A percentile compares a stretch with the other conserved stretches of the same genome.
Conservation (phyloP, 2,113 vertebrate species). For the Hepsetus odoe region DNA sequence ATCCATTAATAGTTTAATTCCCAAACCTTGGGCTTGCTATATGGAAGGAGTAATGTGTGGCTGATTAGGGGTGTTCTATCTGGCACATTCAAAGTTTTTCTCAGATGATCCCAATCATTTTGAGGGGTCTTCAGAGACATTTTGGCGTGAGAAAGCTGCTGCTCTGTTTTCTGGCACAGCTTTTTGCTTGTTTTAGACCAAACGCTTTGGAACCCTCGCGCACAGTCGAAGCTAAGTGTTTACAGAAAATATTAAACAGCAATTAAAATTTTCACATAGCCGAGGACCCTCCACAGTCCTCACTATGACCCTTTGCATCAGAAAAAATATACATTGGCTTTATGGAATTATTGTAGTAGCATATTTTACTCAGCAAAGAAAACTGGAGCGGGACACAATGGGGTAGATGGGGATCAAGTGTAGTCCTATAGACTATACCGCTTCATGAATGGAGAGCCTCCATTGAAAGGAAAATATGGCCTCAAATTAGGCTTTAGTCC, state of each 20-base stretch:
- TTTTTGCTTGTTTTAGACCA: constrained; percentile 37
- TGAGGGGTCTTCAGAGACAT: constrained; percentile 56
- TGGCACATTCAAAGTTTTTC: neutral
- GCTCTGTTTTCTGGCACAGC: constrained; percentile 65
- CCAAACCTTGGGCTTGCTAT: no score
- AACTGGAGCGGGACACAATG: no score
- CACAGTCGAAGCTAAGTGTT: neutral
- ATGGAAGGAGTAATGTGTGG: neutral
- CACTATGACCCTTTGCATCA: constrained; percentile 28
- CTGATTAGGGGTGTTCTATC: neutral
- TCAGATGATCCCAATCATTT: constrained; percentile 43
- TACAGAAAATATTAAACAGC: constrained; percentile 49
- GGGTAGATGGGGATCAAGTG: no score
- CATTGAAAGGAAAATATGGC: no score
- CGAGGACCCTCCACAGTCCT: constrained; percentile 20
- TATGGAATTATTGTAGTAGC: no score
- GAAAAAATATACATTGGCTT: neutral
- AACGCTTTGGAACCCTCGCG: constrained; percentile 27
- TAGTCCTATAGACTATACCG: no score
- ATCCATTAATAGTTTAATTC: neutral
- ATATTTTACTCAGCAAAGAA: neutral
- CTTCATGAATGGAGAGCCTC: no score
- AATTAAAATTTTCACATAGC: constrained; percentile 37
- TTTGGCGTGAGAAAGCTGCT: constrained; percentile 66
- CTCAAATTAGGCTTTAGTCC: no score